Conservation (phyloP, 2,797 vertebrate genomes). For the Sebastes trivittatus region DNA sequence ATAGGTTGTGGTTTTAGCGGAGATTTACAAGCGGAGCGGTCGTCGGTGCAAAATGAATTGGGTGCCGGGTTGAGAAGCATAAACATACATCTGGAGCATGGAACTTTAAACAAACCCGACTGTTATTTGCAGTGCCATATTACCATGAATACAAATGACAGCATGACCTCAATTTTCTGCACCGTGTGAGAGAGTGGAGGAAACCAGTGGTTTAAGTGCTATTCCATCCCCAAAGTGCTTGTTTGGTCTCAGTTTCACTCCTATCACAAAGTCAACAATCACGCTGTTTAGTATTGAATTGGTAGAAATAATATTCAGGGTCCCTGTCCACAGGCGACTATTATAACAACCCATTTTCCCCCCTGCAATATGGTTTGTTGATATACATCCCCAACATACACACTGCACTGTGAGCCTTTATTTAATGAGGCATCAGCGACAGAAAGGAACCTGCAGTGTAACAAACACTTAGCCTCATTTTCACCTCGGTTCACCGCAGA, state of each 20-base stretch:
- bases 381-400: conserved; percentile 46
- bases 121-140: conserved; percentile 73
- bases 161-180: conserved; percentile 80
- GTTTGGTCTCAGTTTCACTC: conserved; percentile 76
- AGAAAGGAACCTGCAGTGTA: conserved; percentile 48
- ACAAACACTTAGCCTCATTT: conserved; percentile 68
- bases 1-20: conserved; percentile 51
- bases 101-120: conserved; percentile 81
- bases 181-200: conserved; percentile 55
- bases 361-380: conserved; percentile 36
- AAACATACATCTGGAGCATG: conserved; percentile 79
- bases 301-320: conserved; percentile 60
- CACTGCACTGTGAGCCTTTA: conserved; percentile 44
- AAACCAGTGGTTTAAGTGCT: conserved; percentile 66
- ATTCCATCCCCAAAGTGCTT: conserved; percentile 68
- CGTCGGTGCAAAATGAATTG: conserved; percentile 69
- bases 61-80: conserved; percentile 79
- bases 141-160: conserved; percentile 79
- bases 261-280: conserved; percentile 76
- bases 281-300: conserved; percentile 60
- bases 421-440: conserved; percentile 68
- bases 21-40: conserved; percentile 58
- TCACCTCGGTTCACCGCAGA: conserved; percentile 59
- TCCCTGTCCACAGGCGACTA: conserved; percentile 49
- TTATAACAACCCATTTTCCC: conserved; percentile 35